Conservation (phyloP, 1,140 invertebrate species). For the Rhagoletis zephyria region DNA sequence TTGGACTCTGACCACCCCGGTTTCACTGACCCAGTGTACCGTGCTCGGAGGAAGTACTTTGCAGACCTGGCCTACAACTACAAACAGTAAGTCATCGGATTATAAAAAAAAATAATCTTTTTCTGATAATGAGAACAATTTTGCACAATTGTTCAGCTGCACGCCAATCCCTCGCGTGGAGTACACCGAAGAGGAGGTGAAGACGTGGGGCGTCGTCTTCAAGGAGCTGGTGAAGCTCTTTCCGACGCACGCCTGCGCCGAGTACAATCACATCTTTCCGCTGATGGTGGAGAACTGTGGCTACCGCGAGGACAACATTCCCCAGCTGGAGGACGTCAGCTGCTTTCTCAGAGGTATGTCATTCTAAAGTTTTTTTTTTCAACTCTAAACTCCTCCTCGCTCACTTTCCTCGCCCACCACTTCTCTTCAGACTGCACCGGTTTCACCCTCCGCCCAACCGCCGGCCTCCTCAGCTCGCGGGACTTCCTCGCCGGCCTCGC, state of each 20-base stretch:
- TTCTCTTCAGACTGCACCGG: constrained; percentile 93
- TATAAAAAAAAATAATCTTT: no score
- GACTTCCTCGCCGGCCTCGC: constrained; percentile 98
- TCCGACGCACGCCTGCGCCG: constrained; percentile 94
- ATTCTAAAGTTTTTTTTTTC: no score
- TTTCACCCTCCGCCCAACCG: constrained; percentile 95
- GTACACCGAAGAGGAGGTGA: constrained; percentile 89
- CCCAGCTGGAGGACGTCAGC: constrained; percentile 97
- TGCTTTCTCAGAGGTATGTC: constrained; percentile 97
- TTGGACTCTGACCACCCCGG: constrained; percentile 97
- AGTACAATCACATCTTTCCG: constrained; percentile 97
- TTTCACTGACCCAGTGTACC: constrained; percentile 94
- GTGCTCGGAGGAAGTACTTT: constrained; percentile 90
- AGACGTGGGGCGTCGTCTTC: constrained; percentile 94
- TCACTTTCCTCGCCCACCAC: neutral
- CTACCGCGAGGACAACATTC: constrained; percentile 96
- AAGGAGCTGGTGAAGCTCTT: constrained; percentile 89
- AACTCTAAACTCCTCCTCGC: no score
- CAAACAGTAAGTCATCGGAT: no score
- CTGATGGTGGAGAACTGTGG: constrained; percentile 97
- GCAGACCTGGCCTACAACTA: constrained; percentile 98
- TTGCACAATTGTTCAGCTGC: no score
- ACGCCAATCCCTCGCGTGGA: constrained; percentile 88
- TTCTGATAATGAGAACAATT: no score
- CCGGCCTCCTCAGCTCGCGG: constrained; percentile 94